Evolutionary conservation across 2,797 vertebrate species (phyloP), one percentile per base, ranked within the genome.

Genomic region (Poecilia picta): DNA sequence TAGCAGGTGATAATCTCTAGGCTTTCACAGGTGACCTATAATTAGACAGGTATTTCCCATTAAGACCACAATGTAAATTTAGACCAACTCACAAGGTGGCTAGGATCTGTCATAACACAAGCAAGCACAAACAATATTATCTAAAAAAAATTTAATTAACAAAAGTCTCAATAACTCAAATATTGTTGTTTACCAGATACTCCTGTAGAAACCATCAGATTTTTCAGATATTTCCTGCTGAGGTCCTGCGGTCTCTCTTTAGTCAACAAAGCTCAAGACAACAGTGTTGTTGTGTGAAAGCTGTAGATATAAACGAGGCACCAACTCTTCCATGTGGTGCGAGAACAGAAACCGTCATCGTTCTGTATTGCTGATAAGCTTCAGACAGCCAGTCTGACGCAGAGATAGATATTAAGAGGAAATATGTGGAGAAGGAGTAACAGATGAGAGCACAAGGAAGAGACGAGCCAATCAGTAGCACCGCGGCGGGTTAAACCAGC

Each of bases 331-430:
- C 82, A 88, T 3, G 2, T 10, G 71, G 88, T 90, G 90, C 80
- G 89, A 85, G 73, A 91, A 87, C 77, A 88, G 84, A 85, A 86
- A 83, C 91, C 81, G 83, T 83, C 87, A 92, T 92, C 90, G 80
- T 88, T 91, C 79, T 80, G 79, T 89, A 90, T 90, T 81, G 81
- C 89, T 90, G 85, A 93, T 89, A 88, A 83, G 84, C 81, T 76
- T 89, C 57, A 75, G 57, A 77, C 74, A 74, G 82, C n/a, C 55
- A 33, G 41, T 77, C 89, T 80, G 81, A 85, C 81, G 76, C 57
- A 83, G 53, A 82, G 79, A 81, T 59, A 39, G 66, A 72, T 46
- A 55, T 75, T 6, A 11, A 55, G 57, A 62, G 72, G 76, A 53
- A 78, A 47, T 83, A 64, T 74, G 87, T 75, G 77, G 78, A 66